Evolutionary conservation across 2,113 vertebrate genomes (phyloP), one percentile per base, ranked within the genome.

Genomic region (Paramormyrops kingsleyae): DNA sequence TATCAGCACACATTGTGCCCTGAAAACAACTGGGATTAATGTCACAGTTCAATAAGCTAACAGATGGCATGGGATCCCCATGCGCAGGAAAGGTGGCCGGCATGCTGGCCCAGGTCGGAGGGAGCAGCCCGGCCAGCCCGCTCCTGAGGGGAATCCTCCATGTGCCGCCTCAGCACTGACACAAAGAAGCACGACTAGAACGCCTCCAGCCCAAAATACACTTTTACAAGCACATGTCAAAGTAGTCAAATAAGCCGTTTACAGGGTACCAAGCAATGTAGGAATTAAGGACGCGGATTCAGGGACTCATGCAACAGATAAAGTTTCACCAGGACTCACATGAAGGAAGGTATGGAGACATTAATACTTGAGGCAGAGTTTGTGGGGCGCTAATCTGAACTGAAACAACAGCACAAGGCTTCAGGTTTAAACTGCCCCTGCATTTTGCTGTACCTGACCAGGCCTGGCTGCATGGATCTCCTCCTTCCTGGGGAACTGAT

Each of bases 1-100:
- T 74, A 24, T 19, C 86, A 84, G 44, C 47, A 77, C 10, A 1
- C 47, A 42, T 87, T 90, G 85, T 87, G 84, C 86, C 7, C n/a
- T 80, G 47, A 87, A 87, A 77, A 39, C 84, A 74, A 87, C 59
- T 19, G 59, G 83, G 83, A 91, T 83, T 88, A 90, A 89, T 84
- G 62, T 12, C 44, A n/a, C 42, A n/a, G 88, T 83, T 91, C 87
- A 91, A 90, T 91, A 92, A 84, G 84, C 90, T 90, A 91, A 91
- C 91, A 92, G 91, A 92, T 88, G 84, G 91, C 90, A 88, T 46
- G 84, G 90, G 52, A 90, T 88, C 27, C 42, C 53, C 42, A 47
- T 42, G 83, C 3, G 31, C 44, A 27, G 53, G 47, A 19, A 50
- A 50, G 8, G 83, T 56, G 86, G 83, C 12, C 39, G 50, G 70